These are phyloP conservation scores for Isichthys henryi DNA, from an alignment of 2,113 vertebrate species.

Conservation along the genomic window DNA sequence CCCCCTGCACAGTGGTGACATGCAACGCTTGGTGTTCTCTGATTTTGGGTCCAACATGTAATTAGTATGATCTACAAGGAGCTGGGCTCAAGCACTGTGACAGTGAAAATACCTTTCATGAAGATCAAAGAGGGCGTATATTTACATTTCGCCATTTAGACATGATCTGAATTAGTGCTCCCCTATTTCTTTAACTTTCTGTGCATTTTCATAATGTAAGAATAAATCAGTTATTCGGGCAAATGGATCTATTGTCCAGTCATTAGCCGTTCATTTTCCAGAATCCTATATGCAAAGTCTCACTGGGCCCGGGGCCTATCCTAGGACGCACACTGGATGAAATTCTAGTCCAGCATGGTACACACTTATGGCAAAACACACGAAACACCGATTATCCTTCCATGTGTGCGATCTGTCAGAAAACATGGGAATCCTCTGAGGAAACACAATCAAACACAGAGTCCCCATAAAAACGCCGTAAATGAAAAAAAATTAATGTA, in stretches of 20 bases:
- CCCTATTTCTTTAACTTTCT: not conserved
- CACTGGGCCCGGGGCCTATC: not conserved
- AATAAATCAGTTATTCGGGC: not conserved
- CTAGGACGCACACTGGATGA: not conserved
- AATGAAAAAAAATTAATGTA: not conserved
- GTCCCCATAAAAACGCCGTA: not conserved
- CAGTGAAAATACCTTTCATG: not conserved
- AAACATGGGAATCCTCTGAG: not conserved
- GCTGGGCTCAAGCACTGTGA: not conserved
- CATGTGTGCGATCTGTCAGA: not conserved
- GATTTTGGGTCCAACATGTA: not conserved
- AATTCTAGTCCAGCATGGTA: not conserved
- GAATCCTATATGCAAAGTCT: not conserved
- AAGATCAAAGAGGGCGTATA: not conserved
- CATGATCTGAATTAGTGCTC: not conserved
- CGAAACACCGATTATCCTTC: not conserved
- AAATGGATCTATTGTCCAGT: not conserved
- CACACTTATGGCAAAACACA: not conserved
- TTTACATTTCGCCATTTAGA: not conserved
- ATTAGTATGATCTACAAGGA: slow-evolving; percentile 8
- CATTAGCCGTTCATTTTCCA: not conserved
- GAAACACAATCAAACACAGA: not conserved
- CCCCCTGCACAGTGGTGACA: slow-evolving; percentile 54
- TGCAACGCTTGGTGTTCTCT: slow-evolving; percentile 33
- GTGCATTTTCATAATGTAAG: not conserved